A percentile compares a stretch with the other conserved stretches of the same genome.
These are phyloP conservation scores for Papilio glaucus DNA, from an alignment of 1,140 invertebrate species.

Conservation along the genomic window DNA sequence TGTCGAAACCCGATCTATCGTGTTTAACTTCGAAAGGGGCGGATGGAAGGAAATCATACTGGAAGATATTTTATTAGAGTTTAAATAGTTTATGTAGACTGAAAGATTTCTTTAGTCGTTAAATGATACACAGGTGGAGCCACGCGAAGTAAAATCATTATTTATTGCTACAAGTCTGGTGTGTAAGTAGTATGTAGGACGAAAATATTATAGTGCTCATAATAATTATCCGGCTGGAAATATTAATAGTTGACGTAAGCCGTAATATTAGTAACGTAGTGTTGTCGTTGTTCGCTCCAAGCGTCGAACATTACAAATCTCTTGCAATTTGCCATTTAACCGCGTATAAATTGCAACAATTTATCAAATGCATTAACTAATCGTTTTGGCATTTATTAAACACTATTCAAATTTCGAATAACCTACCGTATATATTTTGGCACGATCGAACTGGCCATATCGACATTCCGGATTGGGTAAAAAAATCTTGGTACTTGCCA, in stretches of 20 bases:
- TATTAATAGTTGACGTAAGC: background rate
- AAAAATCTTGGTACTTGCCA: no score
- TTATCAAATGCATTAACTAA: conserved; percentile 37
- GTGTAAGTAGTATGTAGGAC: background rate
- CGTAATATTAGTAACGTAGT: conserved; percentile 14
- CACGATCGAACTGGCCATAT: background rate
- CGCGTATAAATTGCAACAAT: conserved; percentile 34
- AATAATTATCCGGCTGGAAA: background rate
- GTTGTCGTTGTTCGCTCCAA: background rate
- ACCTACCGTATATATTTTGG: background rate
- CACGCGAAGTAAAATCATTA: background rate
- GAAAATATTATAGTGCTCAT: background rate
- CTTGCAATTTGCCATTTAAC: conserved; percentile 35
- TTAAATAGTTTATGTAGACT: no score
- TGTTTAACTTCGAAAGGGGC: no score
- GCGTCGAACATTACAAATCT: conserved; percentile 31
- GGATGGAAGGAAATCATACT: no score
- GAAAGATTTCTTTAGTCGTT: background rate
- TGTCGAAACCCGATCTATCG: no score
- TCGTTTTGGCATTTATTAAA: conserved; percentile 33
- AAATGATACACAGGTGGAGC: background rate
- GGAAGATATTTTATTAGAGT: no score
- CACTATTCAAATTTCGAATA: background rate
- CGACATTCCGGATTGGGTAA: no score
- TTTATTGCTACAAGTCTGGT: background rate